Base-by-base conservation (phyloP, 1,140 invertebrate genomes). In the Orius insidiosus region DNA sequence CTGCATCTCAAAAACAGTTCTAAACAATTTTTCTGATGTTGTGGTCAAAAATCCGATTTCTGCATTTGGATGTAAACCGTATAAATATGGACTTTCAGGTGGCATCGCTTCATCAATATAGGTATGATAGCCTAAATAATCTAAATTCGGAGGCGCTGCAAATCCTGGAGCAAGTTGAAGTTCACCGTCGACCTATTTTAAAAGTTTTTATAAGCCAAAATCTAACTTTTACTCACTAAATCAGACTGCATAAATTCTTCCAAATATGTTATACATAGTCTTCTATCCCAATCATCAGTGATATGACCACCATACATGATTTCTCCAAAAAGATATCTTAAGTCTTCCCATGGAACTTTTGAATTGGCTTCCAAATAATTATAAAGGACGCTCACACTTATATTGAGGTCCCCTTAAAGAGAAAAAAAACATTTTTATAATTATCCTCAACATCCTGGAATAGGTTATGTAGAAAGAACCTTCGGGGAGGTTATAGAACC, bases 251-350 rank as follows among this genome's bases (percentile, higher is more conserved):
- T 81, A 48, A 90, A 75, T 59, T 94, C 90, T 62, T 94, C 86
- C 31, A 96, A 70, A 61, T 96, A 96, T 3, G 86, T 84, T 39
- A 79, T 80, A 58, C 90, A 96, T 1, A 96, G 67, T 47, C 80
- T 69, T 54, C 92, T 67, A 63, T 97, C 92, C 88, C 90, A 96
- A 60, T 97, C 90, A 58, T 96, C 92, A 0, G 92, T 97, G 39
- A 97, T 96, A 57, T 96, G 92, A 1, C 92, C 92, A 1, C 92
- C 92, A 55, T 97, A 97, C 92, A 96, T 97, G 50, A 96, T 96
- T 66, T 97, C 90, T 2, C 90, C 90, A 59, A 96, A 95, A 2
- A 94, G 66, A 59, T 85, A 86, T 31, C 78, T 60, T 41, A 96
- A 65, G 65, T 95, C 89, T 59, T 94, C 89, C 88, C 89, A 95